Evolutionary conservation across 1,140 invertebrate genomes (phyloP), one percentile per base, ranked within the genome.

Genomic region (Xylocopa sonorina): DNA sequence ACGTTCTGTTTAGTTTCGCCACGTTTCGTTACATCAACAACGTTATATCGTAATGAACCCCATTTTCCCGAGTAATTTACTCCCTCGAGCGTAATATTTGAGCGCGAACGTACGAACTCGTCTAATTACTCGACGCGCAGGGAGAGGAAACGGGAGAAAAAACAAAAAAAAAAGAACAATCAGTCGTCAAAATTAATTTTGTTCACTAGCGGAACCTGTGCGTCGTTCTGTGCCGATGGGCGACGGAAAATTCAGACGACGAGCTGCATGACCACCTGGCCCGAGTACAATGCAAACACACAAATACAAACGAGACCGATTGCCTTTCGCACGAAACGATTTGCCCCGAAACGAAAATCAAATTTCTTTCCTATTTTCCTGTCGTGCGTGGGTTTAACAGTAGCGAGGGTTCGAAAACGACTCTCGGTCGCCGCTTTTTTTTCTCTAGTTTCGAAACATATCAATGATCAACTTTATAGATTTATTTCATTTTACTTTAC

Each of bases 21-120:
- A 24, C 29, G 48, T 51, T 63, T 63, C 57, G 41, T 63, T 74
- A 74, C 24, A n/a, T 21, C n/a, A 29, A 48, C 48, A 16, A 27
- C 58, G 46, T 51, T 24, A n/a, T 51, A 48, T 48, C 34, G 29
- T 74, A 32, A 64, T 53, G 51, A 64, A 74, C 64, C 46, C 50
- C 58, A 34, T 74, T 64, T 51, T 5, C 58, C 43, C 2, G 46
- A 18, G 46, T 51, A 74, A 74, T 74, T 41, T 38, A 64, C 12
- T n/a, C 43, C 43, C 60, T 16, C 46, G n/a, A 21, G 72, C 21
- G 32, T 74, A 38, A 74, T 63, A 50, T 74, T 64, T 34, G 58
- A 12, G 2, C 43, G 58, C 14, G 9, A 50, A 48, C 55, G n/a
- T 27, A 29, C 10, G 41, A 53, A n/a, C 58, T 41, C 34, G 6